Evolutionary conservation across 2,888 invertebrate genomes (phyloP), one percentile per base, ranked within the genome.

Genomic region (Leptinotarsa tumamoca): DNA sequence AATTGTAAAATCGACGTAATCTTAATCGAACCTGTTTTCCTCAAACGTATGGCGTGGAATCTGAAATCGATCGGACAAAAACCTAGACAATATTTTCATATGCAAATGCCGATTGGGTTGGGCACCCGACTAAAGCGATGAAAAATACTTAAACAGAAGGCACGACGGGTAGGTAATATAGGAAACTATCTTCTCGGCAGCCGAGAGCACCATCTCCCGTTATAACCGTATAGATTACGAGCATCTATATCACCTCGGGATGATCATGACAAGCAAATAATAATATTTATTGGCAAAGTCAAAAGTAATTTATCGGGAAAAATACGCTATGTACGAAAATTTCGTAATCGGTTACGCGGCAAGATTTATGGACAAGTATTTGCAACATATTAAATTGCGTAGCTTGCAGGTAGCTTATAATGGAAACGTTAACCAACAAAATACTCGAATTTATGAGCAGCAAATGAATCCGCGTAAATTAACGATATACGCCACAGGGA

Each of bases 351-450:
- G 71, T 74, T 74, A 63, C 71, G 74, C 75, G 74, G 43, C 67
- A 52, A 79, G 81, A 81, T 81, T 81, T 80, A 81, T 80, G 78
- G 74, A 74, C 76, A 66, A 76, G 75, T 80, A 80, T 82, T 80
- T 80, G 80, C 81, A 78, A 75, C 75, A 79, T 78, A 78, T 81
- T 80, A 81, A 81, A 81, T 81, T 80, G 79, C 78, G 74, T 77
- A 72, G 75, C 81, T 80, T 67, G 76, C 70, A 79, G 82, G 81
- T 79, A 77, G 69, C 75, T 76, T 75, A 77, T 80, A 82, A 82
- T 82, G 81, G 78, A 82, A 82, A 81, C 77, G 81, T 81, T 82
- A 78, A 80, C 78, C 77, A 80, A 78, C 80, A 76, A 77, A 79
- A 79, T 80, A 75, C 68, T 74, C 74, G 67, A 76, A 80, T 78